Evolutionary conservation across 2,797 vertebrate genomes (phyloP).

Genomic region (Lateolabrax maculatus): DNA sequence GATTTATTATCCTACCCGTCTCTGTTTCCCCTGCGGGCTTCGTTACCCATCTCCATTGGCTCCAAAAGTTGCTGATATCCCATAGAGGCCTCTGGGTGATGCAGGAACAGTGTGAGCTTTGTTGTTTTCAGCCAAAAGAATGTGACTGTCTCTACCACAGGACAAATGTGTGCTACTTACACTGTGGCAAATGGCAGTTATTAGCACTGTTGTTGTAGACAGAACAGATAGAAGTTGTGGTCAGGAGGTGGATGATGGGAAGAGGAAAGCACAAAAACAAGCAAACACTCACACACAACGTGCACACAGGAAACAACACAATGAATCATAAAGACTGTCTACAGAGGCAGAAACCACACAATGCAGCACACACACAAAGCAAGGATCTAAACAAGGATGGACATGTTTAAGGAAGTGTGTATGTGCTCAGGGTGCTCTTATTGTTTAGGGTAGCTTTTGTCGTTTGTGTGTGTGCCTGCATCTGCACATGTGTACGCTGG

Average conservation of each 20-base stretch:
- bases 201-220: slow-evolving; percentile 43
- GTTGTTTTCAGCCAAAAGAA: slow-evolving; percentile 27
- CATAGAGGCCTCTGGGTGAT: neutral
- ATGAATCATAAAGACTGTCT: slow-evolving; percentile 15
- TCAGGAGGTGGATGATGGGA: slow-evolving; percentile 23
- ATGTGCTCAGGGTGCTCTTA: slow-evolving; percentile 1
- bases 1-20: too few relatives aligned
- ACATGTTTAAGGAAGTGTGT: slow-evolving; percentile 27
- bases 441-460: slow-evolving; percentile 10
- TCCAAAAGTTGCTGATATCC: neutral
- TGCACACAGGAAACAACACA: slow-evolving; percentile 20
- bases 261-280: slow-evolving; percentile 23
- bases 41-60: neutral
- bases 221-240: slow-evolving; percentile 16
- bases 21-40: too few relatives aligned
- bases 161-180: slow-evolving; percentile 9
- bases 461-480: neutral
- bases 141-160: slow-evolving; percentile 29
- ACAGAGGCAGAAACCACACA: slow-evolving; percentile 19
- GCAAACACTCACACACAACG: neutral
- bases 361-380: slow-evolving; percentile 22
- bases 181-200: slow-evolving; percentile 37
- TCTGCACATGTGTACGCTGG: neutral
- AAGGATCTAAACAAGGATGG: slow-evolving; percentile 18
- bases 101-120: neutral